Percentiles rank a stretch among this genome's conserved stretches.
phyloP scores from a whole-genome alignment of 1,140 invertebrate species.

The Dysdera silvatica region DNA sequence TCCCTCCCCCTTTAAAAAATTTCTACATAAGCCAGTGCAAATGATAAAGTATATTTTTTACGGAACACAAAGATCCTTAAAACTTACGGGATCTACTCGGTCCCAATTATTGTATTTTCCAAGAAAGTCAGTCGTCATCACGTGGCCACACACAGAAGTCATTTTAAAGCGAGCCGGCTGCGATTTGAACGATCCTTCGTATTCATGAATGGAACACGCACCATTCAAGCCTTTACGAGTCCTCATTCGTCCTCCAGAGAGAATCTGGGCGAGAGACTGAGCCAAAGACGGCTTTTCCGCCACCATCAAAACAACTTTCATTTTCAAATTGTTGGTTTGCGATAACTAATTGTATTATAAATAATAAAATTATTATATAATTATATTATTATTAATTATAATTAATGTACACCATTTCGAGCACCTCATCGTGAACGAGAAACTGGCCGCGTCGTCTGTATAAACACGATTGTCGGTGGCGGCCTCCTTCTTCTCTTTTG shows the following conservation, averaged over 20 bases:
- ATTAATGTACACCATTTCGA: no score
- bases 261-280: constrained; percentile 83
- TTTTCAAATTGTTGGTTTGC: constrained; percentile 41
- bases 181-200: constrained; percentile 69
- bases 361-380: neutral
- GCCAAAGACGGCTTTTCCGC: constrained; percentile 98
- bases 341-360: neutral
- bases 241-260: constrained; percentile 75
- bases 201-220: constrained; percentile 89
- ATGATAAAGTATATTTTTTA: neutral
- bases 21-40: neutral
- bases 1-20: no score
- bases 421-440: no score
- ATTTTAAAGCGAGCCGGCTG: constrained; percentile 74
- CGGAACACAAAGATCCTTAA: neutral
- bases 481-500: no score
- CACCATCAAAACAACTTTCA: constrained; percentile 95
- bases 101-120: constrained; percentile 98
- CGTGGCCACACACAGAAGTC: constrained; percentile 98
- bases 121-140: constrained; percentile 91
- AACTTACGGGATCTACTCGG: constrained; percentile 83
- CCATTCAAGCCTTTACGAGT: constrained; percentile 87
- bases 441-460: no score
- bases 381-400: no score
- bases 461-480: no score